Evolutionary conservation across 2,113 vertebrate species (phyloP).

Genomic region (Grantiella picta): DNA sequence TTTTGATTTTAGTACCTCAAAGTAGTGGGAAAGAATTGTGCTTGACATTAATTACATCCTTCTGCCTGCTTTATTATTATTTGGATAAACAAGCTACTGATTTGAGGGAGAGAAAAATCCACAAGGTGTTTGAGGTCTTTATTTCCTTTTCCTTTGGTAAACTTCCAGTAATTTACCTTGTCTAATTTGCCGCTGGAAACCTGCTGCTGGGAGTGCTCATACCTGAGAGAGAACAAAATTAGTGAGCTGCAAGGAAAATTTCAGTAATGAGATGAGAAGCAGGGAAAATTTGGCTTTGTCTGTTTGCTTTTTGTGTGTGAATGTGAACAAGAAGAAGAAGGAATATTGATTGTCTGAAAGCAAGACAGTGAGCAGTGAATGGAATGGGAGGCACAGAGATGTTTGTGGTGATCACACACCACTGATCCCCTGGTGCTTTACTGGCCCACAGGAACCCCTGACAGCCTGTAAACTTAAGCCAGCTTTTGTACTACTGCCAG

Average conservation of each 20-base stretch:
- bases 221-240: neutral
- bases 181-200: slow-evolving; percentile 51
- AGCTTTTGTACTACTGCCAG: neutral
- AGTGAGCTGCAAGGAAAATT: slow-evolving; percentile 14
- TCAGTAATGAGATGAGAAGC: neutral
- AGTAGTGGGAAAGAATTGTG: slow-evolving; percentile 40
- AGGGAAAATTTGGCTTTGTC: neutral
- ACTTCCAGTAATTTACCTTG: slow-evolving; percentile 50
- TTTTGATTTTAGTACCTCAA: slow-evolving; percentile 49
- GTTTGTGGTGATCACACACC: neutral
- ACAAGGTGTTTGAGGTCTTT: slow-evolving; percentile 54
- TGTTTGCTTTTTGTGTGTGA: neutral
- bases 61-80: slow-evolving; percentile 60
- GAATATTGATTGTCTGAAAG: neutral
- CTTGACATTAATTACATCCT: slow-evolving; percentile 60
- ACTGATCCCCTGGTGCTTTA: neutral
- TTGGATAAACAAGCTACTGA: slow-evolving; percentile 58
- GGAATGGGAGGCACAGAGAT: neutral
- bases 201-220: slow-evolving; percentile 17
- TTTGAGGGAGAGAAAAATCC: slow-evolving; percentile 27
- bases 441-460: neutral
- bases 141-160: slow-evolving; percentile 62
- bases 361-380: neutral
- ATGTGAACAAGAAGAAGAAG: neutral
- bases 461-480: neutral